These are phyloP conservation scores for Zaprionus vittiger DNA, from an alignment of 1,140 invertebrate genomes.

Conservation along the genomic window DNA sequence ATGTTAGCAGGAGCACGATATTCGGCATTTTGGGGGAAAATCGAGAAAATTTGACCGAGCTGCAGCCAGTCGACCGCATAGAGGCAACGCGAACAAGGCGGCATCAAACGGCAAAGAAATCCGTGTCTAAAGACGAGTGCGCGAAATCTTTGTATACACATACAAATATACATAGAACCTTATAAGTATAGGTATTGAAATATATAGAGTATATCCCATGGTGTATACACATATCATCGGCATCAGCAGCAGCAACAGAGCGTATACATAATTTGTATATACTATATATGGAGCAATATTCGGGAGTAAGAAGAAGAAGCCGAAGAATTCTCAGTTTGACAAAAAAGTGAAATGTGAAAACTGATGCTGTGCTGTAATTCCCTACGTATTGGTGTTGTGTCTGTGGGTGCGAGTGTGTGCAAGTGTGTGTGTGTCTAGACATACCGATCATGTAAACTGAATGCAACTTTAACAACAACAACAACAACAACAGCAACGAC, in stretches of 20 bases:
- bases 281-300: slow-evolving; percentile 51
- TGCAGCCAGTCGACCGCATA: slow-evolving; percentile 73
- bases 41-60: slow-evolving; percentile 62
- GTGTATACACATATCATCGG: slow-evolving; percentile 35
- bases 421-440: slow-evolving; percentile 8
- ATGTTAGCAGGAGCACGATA: slow-evolving; percentile 42
- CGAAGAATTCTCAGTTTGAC: slow-evolving; percentile 53
- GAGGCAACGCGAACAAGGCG: slow-evolving; percentile 75
- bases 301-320: slow-evolving; percentile 40
- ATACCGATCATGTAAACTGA: slow-evolving; percentile 65
- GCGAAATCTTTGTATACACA: slow-evolving; percentile 56
- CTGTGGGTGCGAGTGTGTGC: slow-evolving; percentile 1
- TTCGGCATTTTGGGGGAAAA: slow-evolving; percentile 60
- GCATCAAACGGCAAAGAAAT: slow-evolving; percentile 26
- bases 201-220: slow-evolving; percentile 2
- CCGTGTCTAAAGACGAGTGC: slow-evolving; percentile 53
- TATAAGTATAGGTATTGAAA: slow-evolving; percentile 23
- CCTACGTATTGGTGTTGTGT: slow-evolving; percentile 18
- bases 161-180: slow-evolving; percentile 46
- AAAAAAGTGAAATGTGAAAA: slow-evolving; percentile 64
- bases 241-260: background rate
- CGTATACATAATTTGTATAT: slow-evolving; percentile 35
- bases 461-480: slow-evolving; percentile 31
- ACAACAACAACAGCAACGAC: background rate
- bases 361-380: slow-evolving; percentile 19